Evolutionary conservation across 2,797 vertebrate genomes (phyloP).

Genomic region (Aratinga solstitialis): DNA sequence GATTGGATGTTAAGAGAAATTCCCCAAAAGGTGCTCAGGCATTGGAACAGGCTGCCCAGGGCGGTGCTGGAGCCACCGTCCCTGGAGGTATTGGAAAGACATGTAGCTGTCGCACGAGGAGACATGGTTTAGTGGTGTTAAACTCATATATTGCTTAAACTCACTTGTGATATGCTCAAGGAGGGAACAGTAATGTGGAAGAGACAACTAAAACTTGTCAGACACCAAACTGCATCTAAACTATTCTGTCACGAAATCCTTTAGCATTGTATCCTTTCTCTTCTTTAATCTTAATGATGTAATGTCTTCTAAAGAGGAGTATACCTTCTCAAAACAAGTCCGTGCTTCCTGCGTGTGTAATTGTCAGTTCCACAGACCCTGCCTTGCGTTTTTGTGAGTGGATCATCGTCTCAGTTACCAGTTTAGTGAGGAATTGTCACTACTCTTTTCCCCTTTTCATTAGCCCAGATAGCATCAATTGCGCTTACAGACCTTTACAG

Average conservation of each 20-base stretch:
- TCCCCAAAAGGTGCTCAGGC: not conserved
- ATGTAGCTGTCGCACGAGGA: too few relatives aligned
- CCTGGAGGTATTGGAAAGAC: too few relatives aligned
- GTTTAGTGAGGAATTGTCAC: not conserved
- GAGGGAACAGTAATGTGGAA: not conserved
- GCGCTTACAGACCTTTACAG: not conserved
- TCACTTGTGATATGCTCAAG: not conserved
- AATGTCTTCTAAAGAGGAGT: not conserved
- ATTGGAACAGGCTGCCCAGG: not conserved
- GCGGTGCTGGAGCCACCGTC: not conserved
- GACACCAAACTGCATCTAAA: not conserved
- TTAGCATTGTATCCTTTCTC: not conserved
- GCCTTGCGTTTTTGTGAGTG: not conserved
- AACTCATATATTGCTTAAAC: not conserved
- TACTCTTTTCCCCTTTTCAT: not conserved
- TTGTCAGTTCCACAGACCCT: not conserved
- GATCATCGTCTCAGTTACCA: not conserved
- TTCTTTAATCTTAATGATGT: not conserved
- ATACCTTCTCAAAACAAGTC: not conserved
- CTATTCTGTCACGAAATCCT: not conserved
- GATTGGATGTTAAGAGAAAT: not conserved
- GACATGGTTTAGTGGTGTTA: not conserved
- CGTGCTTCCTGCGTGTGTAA: fast-evolving
- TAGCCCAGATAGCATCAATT: not conserved
- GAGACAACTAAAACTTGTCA: not conserved